Evolutionary conservation across 1,140 invertebrate genomes (phyloP).

Genomic region (Magallana gigas): DNA sequence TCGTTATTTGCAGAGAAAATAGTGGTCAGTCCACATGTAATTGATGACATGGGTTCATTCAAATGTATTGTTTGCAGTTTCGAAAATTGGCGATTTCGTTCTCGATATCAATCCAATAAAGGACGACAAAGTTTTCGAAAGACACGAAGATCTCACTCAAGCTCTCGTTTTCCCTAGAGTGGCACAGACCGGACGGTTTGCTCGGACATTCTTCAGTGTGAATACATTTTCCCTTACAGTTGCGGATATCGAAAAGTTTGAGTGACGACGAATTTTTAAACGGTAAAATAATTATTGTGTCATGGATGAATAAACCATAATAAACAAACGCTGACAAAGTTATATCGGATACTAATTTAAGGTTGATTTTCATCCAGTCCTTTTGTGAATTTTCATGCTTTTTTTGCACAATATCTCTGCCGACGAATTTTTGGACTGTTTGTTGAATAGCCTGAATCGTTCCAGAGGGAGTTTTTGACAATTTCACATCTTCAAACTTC

Average conservation of each 20-base stretch:
- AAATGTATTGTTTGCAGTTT: background rate
- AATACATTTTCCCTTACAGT: background rate
- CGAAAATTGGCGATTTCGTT: too few species aligned
- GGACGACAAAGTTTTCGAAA: background rate
- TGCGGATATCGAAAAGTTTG: background rate
- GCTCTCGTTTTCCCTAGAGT: background rate
- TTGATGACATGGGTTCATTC: background rate
- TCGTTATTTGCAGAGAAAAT: background rate
- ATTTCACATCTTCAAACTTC: background rate
- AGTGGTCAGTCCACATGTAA: background rate
- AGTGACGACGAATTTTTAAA: background rate
- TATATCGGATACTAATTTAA: background rate
- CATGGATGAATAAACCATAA: background rate
- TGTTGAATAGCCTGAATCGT: background rate
- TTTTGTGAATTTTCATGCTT: background rate
- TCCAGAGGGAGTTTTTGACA: background rate
- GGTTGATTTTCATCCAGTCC: background rate
- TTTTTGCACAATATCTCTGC: background rate
- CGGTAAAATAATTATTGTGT: background rate
- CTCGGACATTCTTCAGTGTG: background rate
- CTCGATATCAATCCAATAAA: background rate
- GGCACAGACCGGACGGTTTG: background rate
- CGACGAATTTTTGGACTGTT: background rate
- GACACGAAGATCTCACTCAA: background rate
- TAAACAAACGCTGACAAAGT: background rate